Evolutionary conservation across 2,888 invertebrate genomes (phyloP).

Genomic region (Adela reaumurella): DNA sequence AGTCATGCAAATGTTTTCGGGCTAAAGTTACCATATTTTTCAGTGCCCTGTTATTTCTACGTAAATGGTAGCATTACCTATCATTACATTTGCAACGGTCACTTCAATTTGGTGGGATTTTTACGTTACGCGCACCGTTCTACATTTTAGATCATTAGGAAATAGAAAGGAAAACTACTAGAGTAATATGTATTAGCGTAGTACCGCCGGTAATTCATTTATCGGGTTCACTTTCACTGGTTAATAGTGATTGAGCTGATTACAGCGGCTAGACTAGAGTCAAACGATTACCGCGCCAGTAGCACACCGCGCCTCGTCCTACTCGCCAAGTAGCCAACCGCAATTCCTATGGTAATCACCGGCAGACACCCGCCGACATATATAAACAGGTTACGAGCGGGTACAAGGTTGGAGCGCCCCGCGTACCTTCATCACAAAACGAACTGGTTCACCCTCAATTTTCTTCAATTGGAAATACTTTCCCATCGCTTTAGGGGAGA

Average conservation of each 20-base stretch:
- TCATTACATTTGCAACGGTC: no score
- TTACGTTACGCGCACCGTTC: no score
- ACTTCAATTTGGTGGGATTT: no score
- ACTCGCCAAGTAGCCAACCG: conserved; percentile 13
- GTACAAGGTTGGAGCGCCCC: neutral
- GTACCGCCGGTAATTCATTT: neutral
- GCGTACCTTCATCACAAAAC: neutral
- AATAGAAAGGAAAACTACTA: no score
- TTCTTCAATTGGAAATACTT: neutral
- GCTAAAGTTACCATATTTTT: no score
- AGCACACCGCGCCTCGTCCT: conserved; percentile 16
- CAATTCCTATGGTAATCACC: conserved; percentile 44
- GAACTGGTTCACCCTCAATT: neutral
- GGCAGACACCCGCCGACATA: conserved; percentile 8
- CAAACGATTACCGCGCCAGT: conserved; percentile 28
- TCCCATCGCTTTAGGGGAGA: neutral
- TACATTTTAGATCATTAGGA: no score
- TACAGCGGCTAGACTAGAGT: conserved; percentile 13
- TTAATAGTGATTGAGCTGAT: neutral
- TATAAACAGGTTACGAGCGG: neutral
- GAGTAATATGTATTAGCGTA: no score
- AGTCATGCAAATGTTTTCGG: no score
- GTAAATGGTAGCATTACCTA: no score
- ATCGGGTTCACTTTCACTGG: neutral
- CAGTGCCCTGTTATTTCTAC: no score